Evolutionary conservation across 2,113 vertebrate genomes (phyloP).

Genomic region (Budorcas taxicolor): DNA sequence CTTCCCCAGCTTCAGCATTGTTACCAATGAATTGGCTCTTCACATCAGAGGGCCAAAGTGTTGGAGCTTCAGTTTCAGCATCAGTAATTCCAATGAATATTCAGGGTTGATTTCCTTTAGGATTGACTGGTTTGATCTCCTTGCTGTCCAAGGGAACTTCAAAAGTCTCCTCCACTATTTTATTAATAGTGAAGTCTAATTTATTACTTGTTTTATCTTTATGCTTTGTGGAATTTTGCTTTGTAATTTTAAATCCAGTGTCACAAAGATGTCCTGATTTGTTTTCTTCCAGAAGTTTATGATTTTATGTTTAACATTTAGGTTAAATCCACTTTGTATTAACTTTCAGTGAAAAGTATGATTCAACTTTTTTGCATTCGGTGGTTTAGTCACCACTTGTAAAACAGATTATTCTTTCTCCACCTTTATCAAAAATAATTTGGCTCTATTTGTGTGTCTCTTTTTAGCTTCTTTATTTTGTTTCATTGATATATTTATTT

Average conservation of each 20-base stretch:
- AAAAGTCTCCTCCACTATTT: not conserved
- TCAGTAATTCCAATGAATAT: not conserved
- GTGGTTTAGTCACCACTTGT: not conserved
- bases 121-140: not conserved
- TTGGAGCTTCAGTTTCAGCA: not conserved
- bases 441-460: not conserved
- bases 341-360: not conserved
- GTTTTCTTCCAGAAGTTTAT: not conserved
- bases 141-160: not conserved
- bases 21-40: not conserved
- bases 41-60: accelerated
- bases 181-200: not conserved
- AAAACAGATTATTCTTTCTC: not conserved
- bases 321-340: not conserved
- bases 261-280: not conserved
- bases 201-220: not conserved
- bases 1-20: not conserved
- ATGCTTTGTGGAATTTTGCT: not conserved
- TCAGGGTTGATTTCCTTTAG: not conserved
- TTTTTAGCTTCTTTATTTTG: not conserved
- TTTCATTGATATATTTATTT: not conserved
- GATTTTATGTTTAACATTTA: not conserved
- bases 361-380: not conserved
- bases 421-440: not conserved
- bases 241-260: not conserved